These are phyloP conservation scores for Trachemys scripta DNA, from an alignment of 2,113 vertebrate species.

Conservation along the genomic window DNA sequence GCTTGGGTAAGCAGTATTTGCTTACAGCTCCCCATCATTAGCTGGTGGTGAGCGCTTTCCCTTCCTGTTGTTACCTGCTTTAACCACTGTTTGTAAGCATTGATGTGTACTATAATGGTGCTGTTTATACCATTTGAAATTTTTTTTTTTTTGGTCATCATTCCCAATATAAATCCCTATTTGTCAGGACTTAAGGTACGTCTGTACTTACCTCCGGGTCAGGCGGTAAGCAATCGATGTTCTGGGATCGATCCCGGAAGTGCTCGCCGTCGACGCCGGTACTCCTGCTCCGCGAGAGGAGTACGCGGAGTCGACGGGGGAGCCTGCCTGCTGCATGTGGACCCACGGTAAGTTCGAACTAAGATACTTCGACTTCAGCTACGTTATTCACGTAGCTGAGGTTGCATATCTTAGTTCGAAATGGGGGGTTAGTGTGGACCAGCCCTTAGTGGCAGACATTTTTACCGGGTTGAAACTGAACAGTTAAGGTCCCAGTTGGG, in stretches of 20 bases:
- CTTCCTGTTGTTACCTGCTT: neutral
- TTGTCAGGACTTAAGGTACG: neutral
- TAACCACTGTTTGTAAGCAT: neutral
- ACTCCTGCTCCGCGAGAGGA: too few relatives aligned
- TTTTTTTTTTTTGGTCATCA: neutral
- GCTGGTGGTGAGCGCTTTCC: constrained; percentile 2
- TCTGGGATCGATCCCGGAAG: too few relatives aligned
- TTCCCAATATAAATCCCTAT: neutral
- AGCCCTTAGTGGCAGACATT: neutral
- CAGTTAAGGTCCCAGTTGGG: neutral
- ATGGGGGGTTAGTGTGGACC: too few relatives aligned
- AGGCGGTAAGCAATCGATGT: too few relatives aligned
- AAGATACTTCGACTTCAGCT: too few relatives aligned
- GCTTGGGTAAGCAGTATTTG: neutral
- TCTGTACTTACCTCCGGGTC: too few relatives aligned
- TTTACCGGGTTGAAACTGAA: neutral
- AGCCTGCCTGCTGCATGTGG: too few relatives aligned
- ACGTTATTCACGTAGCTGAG: too few relatives aligned
- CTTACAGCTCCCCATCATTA: neutral
- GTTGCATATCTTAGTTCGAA: too few relatives aligned
- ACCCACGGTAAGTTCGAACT: too few relatives aligned
- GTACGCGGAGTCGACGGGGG: too few relatives aligned
- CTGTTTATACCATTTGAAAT: neutral
- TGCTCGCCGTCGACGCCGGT: too few relatives aligned
- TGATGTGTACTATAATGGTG: neutral